phyloP scores from a whole-genome alignment of 1,140 invertebrate genomes.

The Plodia interpunctella region DNA sequence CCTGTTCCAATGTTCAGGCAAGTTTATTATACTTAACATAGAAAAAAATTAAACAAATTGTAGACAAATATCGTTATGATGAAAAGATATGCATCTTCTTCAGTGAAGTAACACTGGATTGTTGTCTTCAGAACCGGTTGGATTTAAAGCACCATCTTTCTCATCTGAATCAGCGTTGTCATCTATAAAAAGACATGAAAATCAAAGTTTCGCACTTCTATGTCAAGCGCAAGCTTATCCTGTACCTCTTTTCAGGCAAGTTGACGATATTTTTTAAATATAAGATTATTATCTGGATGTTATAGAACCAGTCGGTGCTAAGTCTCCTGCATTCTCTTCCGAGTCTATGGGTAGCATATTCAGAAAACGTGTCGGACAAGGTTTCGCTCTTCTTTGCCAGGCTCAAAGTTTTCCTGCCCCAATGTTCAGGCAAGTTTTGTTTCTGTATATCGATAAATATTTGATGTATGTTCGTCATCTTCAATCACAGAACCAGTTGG shows the following conservation, averaged over 20 bases:
- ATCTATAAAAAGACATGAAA: slow-evolving; percentile 73
- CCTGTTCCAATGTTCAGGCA: slow-evolving; percentile 77
- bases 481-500: slow-evolving; percentile 82
- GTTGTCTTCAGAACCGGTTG: slow-evolving; percentile 80
- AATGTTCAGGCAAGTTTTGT: slow-evolving; percentile 80
- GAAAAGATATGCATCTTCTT: too few relatives aligned
- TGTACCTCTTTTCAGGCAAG: slow-evolving; percentile 79
- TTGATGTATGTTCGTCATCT: slow-evolving; percentile 26
- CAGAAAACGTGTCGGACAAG: slow-evolving; percentile 70
- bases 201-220: slow-evolving; percentile 80
- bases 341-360: slow-evolving; percentile 77
- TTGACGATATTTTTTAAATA: slow-evolving; percentile 30
- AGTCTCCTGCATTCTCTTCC: slow-evolving; percentile 81
- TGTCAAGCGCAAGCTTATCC: slow-evolving; percentile 87
- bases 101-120: slow-evolving; percentile 16
- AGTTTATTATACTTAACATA: slow-evolving; percentile 30
- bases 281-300: slow-evolving; percentile 22
- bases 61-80: too few relatives aligned
- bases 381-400: slow-evolving; percentile 81
- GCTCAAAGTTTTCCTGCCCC: slow-evolving; percentile 85
- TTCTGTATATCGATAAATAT: slow-evolving; percentile 15
- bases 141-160: slow-evolving; percentile 80
- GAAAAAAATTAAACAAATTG: too few relatives aligned
- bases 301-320: slow-evolving; percentile 82
- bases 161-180: slow-evolving; percentile 77